Conservation (phyloP, 2,888 invertebrate genomes). For the Cinara cedri region DNA sequence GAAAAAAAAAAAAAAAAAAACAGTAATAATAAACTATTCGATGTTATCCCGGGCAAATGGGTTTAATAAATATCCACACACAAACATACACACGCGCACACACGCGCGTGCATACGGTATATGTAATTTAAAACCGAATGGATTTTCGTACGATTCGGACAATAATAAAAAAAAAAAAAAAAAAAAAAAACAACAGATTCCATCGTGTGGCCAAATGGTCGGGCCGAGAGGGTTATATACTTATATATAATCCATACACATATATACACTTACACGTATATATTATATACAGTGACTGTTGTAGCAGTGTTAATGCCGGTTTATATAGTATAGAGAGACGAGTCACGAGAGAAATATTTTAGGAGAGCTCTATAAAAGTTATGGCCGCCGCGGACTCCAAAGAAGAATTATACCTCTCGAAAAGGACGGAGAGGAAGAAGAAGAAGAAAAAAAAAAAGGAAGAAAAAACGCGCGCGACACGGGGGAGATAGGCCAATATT, state of each 20-base stretch:
- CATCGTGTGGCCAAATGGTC: constrained; percentile 25
- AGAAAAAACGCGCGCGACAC: no score
- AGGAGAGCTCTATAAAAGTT: constrained; percentile 45
- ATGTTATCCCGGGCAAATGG: constrained; percentile 39
- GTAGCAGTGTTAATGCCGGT: constrained; percentile 35
- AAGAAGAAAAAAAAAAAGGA: constrained; percentile 12
- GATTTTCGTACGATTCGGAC: background rate
- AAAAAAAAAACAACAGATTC: constrained; percentile 23
- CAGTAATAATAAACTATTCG: constrained; percentile 33
- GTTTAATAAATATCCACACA: constrained; percentile 45
- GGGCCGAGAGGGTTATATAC: constrained; percentile 17
- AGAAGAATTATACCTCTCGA: constrained; percentile 25
- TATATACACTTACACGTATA: no score
- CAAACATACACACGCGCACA: no score
- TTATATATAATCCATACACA: no score
- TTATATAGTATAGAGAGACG: constrained; percentile 18
- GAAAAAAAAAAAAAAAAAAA: background rate
- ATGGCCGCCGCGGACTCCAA: constrained; percentile 42
- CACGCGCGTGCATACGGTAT: no score
- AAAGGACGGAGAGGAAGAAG: background rate
- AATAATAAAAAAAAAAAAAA: background rate
- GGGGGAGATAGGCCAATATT: no score
- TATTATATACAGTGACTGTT: background rate
- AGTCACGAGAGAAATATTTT: constrained; percentile 53
- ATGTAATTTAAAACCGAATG: constrained; percentile 46